Evolutionary conservation across 2,888 invertebrate genomes (phyloP), one percentile per base, ranked within the genome.

Genomic region (Ptychoptera contaminata): DNA sequence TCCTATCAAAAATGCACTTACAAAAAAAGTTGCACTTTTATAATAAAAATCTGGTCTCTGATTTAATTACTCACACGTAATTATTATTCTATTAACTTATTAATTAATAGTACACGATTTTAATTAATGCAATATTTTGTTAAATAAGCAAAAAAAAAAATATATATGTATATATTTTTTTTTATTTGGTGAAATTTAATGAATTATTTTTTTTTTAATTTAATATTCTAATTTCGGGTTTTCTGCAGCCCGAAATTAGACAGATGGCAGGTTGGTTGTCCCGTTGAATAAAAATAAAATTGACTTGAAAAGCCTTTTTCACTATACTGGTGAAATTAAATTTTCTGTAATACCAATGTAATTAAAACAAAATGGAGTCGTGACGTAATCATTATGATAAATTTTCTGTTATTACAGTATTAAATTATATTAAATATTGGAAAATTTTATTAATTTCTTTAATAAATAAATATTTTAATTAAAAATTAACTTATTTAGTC

Each of bases 121-220:
- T 39, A 23, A 4, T 23, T 6, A 23, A 16, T 23, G 12, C 57
- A 59, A 57, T 58, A 57, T 51, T 48, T 40, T 43, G 23, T 23
- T 23, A 30, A 30, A 40, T 14, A 29, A 30, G 40, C 16, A 40
- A 40, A 30, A 40, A 40, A 40, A 40, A 40, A 40, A 29, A 40
- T 23, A 23, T 40, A 30, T 40, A 23, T 40, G 16, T 40, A 23
- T 30, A 14, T 40, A 23, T 30, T 30, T 29, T 40, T 14, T 30
- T 29, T 29, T 10, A 10, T 30, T 40, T 39, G 16, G 12, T 40
- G 30, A 10, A 30, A 40, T 30, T 40, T 30, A 29, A 30, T 30
- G 16, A 14, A 30, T 12, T 40, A 23, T 30, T 40, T 40, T 14
- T 40, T 30, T 40, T 12, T 30, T 40, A 16, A 29, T 39, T 29